phyloP scores from a whole-genome alignment of 2,888 invertebrate species.

The Neoitamus cyanurus region DNA sequence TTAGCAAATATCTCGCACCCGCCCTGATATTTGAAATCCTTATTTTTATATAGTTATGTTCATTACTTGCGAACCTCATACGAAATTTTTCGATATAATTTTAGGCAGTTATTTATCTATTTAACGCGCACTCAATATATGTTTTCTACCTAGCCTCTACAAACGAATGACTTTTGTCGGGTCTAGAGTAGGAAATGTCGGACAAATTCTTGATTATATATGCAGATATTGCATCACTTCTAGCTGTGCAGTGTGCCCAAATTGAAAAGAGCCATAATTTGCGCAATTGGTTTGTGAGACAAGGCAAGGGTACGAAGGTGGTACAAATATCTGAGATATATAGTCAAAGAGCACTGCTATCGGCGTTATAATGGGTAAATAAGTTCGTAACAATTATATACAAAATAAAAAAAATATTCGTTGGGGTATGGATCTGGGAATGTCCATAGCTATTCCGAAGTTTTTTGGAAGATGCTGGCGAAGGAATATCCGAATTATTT shows the following conservation, averaged over 20 bases:
- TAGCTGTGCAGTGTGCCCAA: neutral
- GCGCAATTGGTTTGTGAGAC: neutral
- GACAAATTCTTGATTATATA: slow-evolving; percentile 8
- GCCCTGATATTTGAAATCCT: slow-evolving; percentile 49
- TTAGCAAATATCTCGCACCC: slow-evolving; percentile 55
- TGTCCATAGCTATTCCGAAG: slow-evolving; percentile 65
- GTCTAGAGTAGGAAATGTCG: slow-evolving; percentile 9
- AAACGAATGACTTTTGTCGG: slow-evolving; percentile 22
- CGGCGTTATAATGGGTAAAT: slow-evolving; percentile 51
- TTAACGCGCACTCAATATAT: slow-evolving; percentile 31
- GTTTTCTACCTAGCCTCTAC: slow-evolving; percentile 19
- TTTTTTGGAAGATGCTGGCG: neutral
- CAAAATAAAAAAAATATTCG: slow-evolving; percentile 56
- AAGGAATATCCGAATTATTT: neutral
- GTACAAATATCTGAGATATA: neutral
- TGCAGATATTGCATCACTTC: neutral
- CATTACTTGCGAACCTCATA: slow-evolving; percentile 66
- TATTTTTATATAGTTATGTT: slow-evolving; percentile 62
- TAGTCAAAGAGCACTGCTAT: neutral
- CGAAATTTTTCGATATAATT: slow-evolving; percentile 56
- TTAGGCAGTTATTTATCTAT: slow-evolving; percentile 58
- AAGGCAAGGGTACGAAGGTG: neutral
- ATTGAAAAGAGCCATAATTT: neutral
- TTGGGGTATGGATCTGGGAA: slow-evolving; percentile 64
- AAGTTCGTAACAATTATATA: slow-evolving; percentile 53